Evolutionary conservation across 2,113 vertebrate genomes (phyloP).

Genomic region (Callipepla californica): DNA sequence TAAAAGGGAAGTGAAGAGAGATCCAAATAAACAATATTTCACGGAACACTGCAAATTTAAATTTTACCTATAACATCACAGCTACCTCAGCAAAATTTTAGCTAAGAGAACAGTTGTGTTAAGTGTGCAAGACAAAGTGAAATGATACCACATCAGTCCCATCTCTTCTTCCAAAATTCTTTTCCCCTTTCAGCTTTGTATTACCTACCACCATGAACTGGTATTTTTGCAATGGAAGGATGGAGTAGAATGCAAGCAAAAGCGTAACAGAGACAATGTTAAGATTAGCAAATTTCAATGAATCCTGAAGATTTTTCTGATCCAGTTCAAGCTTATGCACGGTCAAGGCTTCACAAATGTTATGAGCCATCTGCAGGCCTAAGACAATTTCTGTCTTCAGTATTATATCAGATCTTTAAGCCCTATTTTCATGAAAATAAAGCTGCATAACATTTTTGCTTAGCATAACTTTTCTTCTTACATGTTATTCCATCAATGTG

Average conservation of each 20-base stretch:
- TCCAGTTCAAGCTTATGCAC: conserved; percentile 14
- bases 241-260: conserved; percentile 2
- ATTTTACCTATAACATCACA: neutral
- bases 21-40: neutral
- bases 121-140: neutral
- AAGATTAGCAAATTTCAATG: conserved; percentile 4
- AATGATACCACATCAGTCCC: neutral
- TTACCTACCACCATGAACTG: neutral
- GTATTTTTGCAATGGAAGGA: neutral
- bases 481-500: neutral
- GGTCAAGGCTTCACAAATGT: neutral
- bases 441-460: neutral
- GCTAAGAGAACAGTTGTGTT: neutral
- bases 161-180: neutral
- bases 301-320: conserved; percentile 38
- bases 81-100: neutral
- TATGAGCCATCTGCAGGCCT: conserved; percentile 2
- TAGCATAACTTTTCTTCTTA: neutral
- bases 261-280: neutral
- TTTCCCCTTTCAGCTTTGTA: neutral
- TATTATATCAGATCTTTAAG: conserved; percentile 37
- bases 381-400: neutral
- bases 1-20: neutral
- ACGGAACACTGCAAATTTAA: neutral
- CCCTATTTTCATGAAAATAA: neutral